phyloP scores from a whole-genome alignment of 2,113 vertebrate genomes.

The human (Homo sapiens) region DNA sequence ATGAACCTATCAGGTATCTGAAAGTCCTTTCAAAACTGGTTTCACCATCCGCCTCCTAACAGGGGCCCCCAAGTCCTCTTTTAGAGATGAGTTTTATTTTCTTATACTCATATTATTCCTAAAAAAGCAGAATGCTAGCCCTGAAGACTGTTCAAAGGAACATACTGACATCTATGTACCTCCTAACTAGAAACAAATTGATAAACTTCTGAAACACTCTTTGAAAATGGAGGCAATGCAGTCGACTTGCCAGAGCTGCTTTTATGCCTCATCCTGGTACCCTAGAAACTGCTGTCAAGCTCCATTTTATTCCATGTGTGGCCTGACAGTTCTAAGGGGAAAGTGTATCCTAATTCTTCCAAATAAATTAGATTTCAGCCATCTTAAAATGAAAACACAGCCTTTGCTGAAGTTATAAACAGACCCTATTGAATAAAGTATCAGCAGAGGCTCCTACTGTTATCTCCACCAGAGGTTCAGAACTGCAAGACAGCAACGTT shows the following conservation, averaged over 20 bases:
- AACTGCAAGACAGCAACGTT: conserved; percentile 34
- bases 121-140: background rate
- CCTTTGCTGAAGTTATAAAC: conserved; percentile 62
- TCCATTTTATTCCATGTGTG: conserved; percentile 52
- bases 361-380: conserved; percentile 76
- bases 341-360: conserved; percentile 64
- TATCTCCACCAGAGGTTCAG: background rate
- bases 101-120: background rate
- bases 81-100: conserved; percentile 5
- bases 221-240: background rate
- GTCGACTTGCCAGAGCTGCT: background rate
- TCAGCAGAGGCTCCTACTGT: background rate
- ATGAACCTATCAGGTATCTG: background rate
- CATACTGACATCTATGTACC: background rate
- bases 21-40: background rate
- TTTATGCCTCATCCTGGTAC: background rate
- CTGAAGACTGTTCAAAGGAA: conserved; percentile 31
- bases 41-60: background rate
- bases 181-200: conserved; percentile 34
- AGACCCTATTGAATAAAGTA: conserved; percentile 49
- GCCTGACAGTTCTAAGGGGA: conserved; percentile 66
- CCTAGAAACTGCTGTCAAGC: conserved; percentile 48
- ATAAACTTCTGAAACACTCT: conserved; percentile 53
- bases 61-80: background rate
- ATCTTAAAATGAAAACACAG: conserved; percentile 72